phyloP scores from a whole-genome alignment of 2,888 invertebrate genomes.

The Hydrotaea diabolus region DNA sequence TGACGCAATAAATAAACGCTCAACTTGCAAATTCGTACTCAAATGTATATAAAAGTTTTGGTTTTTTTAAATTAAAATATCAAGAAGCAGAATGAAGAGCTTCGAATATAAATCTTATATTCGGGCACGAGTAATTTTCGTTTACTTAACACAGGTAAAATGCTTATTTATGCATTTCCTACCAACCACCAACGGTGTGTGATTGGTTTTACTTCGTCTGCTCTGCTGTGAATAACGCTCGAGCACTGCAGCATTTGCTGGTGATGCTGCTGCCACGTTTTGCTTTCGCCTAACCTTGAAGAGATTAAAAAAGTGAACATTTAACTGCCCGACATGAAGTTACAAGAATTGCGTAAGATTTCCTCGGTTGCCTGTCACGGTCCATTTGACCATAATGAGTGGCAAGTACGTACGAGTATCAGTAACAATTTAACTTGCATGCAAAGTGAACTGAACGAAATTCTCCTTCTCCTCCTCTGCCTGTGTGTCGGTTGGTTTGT shows the following conservation, averaged over 20 bases:
- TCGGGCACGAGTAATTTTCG: background rate
- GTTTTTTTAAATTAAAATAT: conserved; percentile 62
- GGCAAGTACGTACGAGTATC: conserved; percentile 40
- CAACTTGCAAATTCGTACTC: background rate
- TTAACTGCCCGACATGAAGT: conserved; percentile 53
- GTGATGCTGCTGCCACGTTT: conserved; percentile 15
- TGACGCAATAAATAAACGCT: too few relatives aligned
- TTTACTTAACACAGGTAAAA: conserved; percentile 45
- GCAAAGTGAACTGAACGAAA: conserved; percentile 49
- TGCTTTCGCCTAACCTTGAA: conserved; percentile 69
- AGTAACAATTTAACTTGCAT: conserved; percentile 60
- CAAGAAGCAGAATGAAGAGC: background rate
- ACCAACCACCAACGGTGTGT: conserved; percentile 57
- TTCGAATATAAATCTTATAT: background rate
- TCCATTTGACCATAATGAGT: conserved; percentile 61
- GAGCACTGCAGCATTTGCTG: background rate
- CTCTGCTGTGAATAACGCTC: background rate
- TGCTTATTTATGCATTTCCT: conserved; percentile 53
- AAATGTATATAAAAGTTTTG: conserved; percentile 53
- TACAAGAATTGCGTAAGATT: conserved; percentile 64
- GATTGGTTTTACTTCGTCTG: conserved; percentile 39
- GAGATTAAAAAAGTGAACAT: conserved; percentile 58
- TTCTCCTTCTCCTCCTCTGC: background rate
- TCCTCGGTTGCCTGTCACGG: conserved; percentile 31
- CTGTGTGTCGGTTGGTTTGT: too few relatives aligned